Conservation (phyloP, 1,140 invertebrate species). For the Rhyacophila brunnea region DNA sequence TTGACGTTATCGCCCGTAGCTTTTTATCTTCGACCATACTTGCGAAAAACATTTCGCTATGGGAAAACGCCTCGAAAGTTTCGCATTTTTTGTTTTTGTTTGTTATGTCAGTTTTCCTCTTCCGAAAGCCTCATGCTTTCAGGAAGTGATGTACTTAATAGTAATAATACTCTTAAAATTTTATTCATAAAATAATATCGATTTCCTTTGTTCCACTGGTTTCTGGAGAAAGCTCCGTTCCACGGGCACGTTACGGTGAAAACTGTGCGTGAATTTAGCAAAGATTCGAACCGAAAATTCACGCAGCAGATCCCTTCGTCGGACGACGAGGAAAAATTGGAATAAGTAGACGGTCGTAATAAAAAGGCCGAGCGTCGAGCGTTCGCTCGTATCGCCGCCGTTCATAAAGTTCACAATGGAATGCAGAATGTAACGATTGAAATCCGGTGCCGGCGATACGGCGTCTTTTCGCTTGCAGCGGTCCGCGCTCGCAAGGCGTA, state of each 20-base stretch:
- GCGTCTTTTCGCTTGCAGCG: slow-evolving; percentile 21
- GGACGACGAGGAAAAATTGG: slow-evolving; percentile 5
- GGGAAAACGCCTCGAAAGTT: not conserved
- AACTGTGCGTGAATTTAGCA: no score
- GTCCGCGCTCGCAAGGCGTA: slow-evolving; percentile 1
- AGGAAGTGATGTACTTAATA: no score
- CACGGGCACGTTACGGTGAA: no score
- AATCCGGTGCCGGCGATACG: slow-evolving; percentile 29
- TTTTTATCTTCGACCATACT: slow-evolving; percentile 26
- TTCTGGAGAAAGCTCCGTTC: no score
- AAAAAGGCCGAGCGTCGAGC: slow-evolving; percentile 23
- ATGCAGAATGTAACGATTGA: slow-evolving; percentile 33
- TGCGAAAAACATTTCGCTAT: slow-evolving; percentile 29
- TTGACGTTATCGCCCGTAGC: slow-evolving; percentile 15
- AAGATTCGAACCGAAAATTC: no score
- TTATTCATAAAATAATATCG: no score
- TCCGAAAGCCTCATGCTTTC: no score
- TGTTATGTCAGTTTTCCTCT: no score
- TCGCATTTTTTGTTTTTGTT: no score
- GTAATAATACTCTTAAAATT: no score
- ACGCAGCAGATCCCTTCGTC: no score
- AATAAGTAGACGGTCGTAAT: slow-evolving; percentile 24
- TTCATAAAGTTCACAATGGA: slow-evolving; percentile 32
- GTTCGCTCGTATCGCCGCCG: slow-evolving; percentile 28
- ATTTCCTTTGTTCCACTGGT: no score